These are phyloP conservation scores for Chloropsis hardwickii DNA, from an alignment of 2,113 vertebrate species.

Conservation along the genomic window DNA sequence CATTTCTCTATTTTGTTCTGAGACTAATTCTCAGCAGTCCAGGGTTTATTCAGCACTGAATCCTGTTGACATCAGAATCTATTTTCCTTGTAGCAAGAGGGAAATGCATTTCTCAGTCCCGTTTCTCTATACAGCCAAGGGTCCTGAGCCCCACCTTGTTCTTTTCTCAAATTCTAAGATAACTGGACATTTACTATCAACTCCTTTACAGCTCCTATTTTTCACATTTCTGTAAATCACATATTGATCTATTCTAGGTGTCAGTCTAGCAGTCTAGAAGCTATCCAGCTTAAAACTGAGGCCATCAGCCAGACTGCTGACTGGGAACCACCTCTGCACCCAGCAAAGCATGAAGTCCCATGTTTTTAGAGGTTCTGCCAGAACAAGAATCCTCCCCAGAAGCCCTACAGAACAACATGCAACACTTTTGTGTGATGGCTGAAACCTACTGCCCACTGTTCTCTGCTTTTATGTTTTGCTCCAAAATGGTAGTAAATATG, in stretches of 20 bases:
- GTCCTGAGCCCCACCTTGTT: not conserved
- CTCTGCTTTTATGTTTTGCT: not conserved
- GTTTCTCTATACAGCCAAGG: not conserved
- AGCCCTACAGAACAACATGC: not conserved
- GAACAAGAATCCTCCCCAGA: not conserved
- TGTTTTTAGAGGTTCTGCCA: not conserved
- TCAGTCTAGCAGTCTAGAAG: conserved; percentile 23
- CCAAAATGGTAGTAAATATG: not conserved
- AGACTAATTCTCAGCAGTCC: not conserved
- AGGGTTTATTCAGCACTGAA: not conserved
- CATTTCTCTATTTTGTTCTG: not conserved
- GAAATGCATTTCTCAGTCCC: not conserved
- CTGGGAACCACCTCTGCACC: not conserved
- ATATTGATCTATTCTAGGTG: conserved; percentile 33
- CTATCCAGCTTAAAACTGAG: not conserved
- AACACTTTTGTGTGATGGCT: not conserved
- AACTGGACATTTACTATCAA: not conserved
- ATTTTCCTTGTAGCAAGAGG: not conserved
- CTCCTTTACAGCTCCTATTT: not conserved
- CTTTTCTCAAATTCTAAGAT: not conserved
- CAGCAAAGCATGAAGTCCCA: not conserved
- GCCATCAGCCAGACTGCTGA: not conserved
- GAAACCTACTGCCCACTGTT: not conserved
- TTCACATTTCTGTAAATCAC: not conserved
- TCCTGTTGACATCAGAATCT: not conserved